These are phyloP conservation scores for Cyclargus thomasi DNA, from an alignment of 1,140 invertebrate genomes.

Conservation along the genomic window DNA sequence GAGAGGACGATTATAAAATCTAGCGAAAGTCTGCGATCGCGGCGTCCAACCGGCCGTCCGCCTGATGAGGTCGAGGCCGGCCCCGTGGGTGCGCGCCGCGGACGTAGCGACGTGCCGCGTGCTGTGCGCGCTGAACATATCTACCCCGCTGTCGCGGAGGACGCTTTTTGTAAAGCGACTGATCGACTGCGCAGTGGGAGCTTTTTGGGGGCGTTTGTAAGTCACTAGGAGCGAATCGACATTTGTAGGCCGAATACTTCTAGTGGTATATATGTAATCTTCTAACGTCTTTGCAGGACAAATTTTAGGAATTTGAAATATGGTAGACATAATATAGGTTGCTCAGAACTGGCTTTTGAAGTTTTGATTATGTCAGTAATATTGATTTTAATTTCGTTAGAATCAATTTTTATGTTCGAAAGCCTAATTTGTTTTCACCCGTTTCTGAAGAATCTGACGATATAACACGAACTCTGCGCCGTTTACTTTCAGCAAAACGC, in stretches of 20 bases:
- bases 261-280: neutral
- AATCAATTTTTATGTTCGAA: neutral
- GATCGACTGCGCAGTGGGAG: neutral
- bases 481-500: too few relatives aligned
- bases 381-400: neutral
- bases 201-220: neutral
- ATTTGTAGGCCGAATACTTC: neutral
- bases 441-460: too few relatives aligned
- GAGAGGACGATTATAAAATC: constrained; percentile 29
- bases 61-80: constrained; percentile 34
- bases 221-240: neutral
- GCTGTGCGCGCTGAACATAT: constrained; percentile 2
- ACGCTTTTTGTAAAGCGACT: neutral
- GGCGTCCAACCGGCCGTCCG: constrained; percentile 35
- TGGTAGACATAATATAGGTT: constrained; percentile 23
- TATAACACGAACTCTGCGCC: too few relatives aligned
- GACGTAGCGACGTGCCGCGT: constrained; percentile 16
- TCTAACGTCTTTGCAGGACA: neutral
- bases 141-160: neutral
- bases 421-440: neutral
- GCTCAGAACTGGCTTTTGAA: constrained; percentile 20
- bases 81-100: constrained; percentile 28
- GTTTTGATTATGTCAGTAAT: constrained; percentile 32
- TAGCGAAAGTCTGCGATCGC: constrained; percentile 34
- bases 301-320: constrained; percentile 21